A percentile compares a stretch with the other conserved stretches of the same genome.
These are phyloP conservation scores for Periophthalmodon schlosseri DNA, from an alignment of 2,113 vertebrate genomes.

Conservation along the genomic window DNA sequence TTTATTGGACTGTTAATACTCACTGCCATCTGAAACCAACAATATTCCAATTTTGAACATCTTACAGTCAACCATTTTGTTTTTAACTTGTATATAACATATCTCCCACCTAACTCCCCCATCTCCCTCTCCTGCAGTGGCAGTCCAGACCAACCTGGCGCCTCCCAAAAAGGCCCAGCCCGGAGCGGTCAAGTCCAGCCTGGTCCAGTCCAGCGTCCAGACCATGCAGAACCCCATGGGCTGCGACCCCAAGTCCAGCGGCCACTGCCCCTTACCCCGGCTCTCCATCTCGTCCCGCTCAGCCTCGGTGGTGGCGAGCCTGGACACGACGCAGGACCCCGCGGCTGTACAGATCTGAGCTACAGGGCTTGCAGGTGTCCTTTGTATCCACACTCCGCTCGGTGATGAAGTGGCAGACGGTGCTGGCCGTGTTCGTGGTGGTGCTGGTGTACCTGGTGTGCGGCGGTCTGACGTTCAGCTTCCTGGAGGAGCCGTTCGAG, in stretches of 20 bases:
- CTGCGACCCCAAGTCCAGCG: constrained; percentile 81
- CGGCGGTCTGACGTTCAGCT: constrained; percentile 88
- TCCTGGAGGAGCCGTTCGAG: constrained; percentile 92
- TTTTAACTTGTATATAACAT: no score
- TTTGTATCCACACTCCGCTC: constrained; percentile 88
- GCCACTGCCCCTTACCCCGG: constrained; percentile 81
- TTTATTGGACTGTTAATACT: no score
- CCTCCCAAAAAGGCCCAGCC: constrained; percentile 75
- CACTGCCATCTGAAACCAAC: no score
- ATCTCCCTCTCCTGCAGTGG: constrained; percentile 76
- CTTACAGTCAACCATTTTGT: no score
- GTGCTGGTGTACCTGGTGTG: constrained; percentile 91
- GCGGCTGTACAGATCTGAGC: no score
- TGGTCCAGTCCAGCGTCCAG: constrained; percentile 76
- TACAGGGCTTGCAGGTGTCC: no score
- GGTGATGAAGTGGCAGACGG: constrained; percentile 98
- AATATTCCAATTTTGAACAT: no score
- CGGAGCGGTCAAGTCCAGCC: constrained; percentile 70
- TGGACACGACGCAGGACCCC: constrained; percentile 82
- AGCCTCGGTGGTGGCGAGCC: constrained; percentile 85
- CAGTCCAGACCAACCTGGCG: constrained; percentile 83
- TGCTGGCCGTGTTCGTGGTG: constrained; percentile 91
- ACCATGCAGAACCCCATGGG: constrained; percentile 79
- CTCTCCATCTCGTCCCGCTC: constrained; percentile 85
- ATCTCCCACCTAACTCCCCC: constrained; percentile 4